phyloP scores from a whole-genome alignment of 1,140 invertebrate genomes.

The Dinothrombium tinctorium region DNA sequence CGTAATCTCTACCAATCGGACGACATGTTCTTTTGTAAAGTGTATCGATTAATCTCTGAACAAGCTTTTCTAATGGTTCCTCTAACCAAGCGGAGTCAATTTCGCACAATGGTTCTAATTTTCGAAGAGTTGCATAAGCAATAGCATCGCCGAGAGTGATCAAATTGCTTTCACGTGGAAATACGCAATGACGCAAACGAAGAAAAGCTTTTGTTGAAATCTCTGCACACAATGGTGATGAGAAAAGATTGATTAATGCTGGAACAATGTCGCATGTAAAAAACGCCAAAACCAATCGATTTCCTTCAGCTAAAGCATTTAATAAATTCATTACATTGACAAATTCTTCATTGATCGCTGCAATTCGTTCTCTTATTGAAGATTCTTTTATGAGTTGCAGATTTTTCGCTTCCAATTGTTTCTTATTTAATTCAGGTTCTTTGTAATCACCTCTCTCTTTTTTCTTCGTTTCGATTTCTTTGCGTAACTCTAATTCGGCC shows the following conservation, averaged over 20 bases:
- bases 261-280: constrained; percentile 16
- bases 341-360: constrained; percentile 33
- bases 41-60: constrained; percentile 15
- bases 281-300: constrained; percentile 30
- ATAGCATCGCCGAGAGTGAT: constrained; percentile 27
- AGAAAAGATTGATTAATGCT: constrained; percentile 18
- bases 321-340: constrained; percentile 35
- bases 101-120: constrained; percentile 49
- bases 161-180: constrained; percentile 3
- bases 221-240: constrained; percentile 23
- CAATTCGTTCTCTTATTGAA: constrained; percentile 39
- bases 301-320: constrained; percentile 32
- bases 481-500: constrained; percentile 68
- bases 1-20: constrained; percentile 21
- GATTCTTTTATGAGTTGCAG: constrained; percentile 63
- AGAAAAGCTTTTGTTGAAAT: constrained; percentile 31
- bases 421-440: constrained; percentile 47
- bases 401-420: constrained; percentile 77
- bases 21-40: constrained; percentile 28
- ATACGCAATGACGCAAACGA: constrained; percentile 22
- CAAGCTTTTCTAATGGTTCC: constrained; percentile 34
- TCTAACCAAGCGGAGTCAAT: constrained; percentile 49
- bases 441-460: constrained; percentile 49
- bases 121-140: constrained; percentile 38
- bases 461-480: constrained; percentile 72